Base-by-base conservation (phyloP, 2,888 invertebrate species). In the Esperia sulphurella region DNA sequence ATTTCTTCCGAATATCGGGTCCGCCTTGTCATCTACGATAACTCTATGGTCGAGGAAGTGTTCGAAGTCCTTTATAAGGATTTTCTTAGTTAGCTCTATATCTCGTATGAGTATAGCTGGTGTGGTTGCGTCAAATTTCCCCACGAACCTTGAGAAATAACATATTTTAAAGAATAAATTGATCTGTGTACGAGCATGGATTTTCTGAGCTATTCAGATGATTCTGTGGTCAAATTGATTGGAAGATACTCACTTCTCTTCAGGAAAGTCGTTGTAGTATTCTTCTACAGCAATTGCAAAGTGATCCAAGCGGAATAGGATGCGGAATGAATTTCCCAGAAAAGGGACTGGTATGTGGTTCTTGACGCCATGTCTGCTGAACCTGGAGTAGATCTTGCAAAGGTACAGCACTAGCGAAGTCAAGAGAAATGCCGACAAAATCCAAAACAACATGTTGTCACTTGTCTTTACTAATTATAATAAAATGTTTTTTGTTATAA, bases 41-140 rank as follows among this genome's bases (percentile, higher is more conserved):
- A 66, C 48, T 0, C 83, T 76, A 58, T 91, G 91, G 61, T 92
- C 90, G 0, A 83, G 53, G 58, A 92, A 92, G 54, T 87, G 65
- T 51, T 91, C 91, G 41, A 91, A 91, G 56, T 91, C 91, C 54
- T 91, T 92, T 0, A 91, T 75, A 0, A 84, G 66, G 9, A 91
- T 71, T 53, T 79, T 79, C 58, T 91, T 91, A 0, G 91, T 58
- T 8, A 91, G 50, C 8, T 91, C 91, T 0, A 88, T 68, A 61
- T 91, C 91, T 0, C 78, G 76, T n/a, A 92, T 53, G 46, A 90
- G 53, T 0, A 89, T 43, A n/a, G 80, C 41, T 0, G 90, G 83
- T 0, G 55, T 74, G 0, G 72, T 50, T 30, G 91, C 80, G 57
- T 90, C 90, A 51, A 77, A 91, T 31, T 75, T 61, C 1, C 91